Evolutionary conservation across 2,888 invertebrate species (phyloP), one percentile per base, ranked within the genome.

Genomic region (Epinotia nisella): DNA sequence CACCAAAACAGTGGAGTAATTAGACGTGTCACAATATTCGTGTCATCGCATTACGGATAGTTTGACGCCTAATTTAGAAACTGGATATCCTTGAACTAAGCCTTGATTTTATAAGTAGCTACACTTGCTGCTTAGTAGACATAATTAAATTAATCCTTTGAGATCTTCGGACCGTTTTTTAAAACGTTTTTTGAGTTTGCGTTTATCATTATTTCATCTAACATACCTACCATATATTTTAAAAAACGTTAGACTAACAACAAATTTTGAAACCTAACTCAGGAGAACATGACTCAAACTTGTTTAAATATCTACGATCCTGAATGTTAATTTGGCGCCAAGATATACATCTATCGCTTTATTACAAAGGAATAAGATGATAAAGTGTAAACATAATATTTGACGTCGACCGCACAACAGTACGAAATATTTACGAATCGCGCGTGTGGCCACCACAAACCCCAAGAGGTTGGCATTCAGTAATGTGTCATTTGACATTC

Each of bases 21-120:
- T 90, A 88, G 84, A 87, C 82, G 83, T 86, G 91, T 92, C 91
- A 92, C 88, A 91, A 92, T 90, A 91, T 86, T 81, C 87, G 78
- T 86, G 87, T 89, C 89, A 84, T 82, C 89, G 81, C 78, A 82
- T 85, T 82, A 83, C 82, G 83, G 84, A 84, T 85, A 84, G 84
- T 85, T 88, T 89, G 88, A 90, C 85, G 83, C 83, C 82, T 82
- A 88, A 89, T 89, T 90, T 88, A 85, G 86, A 85, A 81, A 83
- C 82, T 80, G 79, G 79, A 83, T 82, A 82, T 79, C 78, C 76
- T 76, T 75, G 49, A 60, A n/a, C n/a, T n/a, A n/a, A n/a, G n/a
- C n/a, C n/a, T n/a, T n/a, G n/a, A n/a, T 76, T 76, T 66, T 59
- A 77, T 86, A 87, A 88, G 87, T 85, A 85, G 85, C 86, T 35